Conservation (phyloP, 2,113 vertebrate genomes). For the Herpailurus yagouaroundi region DNA sequence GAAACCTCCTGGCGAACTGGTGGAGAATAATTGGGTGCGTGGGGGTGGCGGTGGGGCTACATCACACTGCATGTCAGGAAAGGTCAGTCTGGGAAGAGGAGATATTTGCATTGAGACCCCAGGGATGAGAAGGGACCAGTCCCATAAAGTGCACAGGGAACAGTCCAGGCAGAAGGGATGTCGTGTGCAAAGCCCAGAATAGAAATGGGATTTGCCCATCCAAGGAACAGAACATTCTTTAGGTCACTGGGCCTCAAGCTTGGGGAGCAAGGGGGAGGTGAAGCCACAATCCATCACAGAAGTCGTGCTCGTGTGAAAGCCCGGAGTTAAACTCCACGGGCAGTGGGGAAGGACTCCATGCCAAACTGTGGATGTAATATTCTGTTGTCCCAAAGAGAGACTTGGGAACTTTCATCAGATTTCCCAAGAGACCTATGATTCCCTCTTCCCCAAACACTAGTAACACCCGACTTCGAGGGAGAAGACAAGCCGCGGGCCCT, state of each 20-base stretch:
- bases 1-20: neutral
- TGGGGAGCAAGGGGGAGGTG: neutral
- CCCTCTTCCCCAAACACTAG: neutral
- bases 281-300: fast-evolving
- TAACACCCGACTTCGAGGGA: too few species aligned
- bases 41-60: neutral
- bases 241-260: neutral
- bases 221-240: neutral
- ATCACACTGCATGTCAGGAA: neutral
- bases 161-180: neutral
- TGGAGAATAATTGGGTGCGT: fast-evolving
- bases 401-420: neutral
- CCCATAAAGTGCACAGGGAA: neutral
- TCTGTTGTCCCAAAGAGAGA: neutral
- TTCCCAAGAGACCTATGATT: neutral
- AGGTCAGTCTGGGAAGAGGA: neutral
- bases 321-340: neutral
- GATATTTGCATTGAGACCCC: neutral
- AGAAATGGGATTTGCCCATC: neutral
- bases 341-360: neutral
- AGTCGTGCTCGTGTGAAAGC: neutral
- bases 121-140: neutral
- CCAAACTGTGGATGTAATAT: neutral
- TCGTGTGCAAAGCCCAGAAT: neutral
- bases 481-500: neutral